phyloP scores from a whole-genome alignment of 2,113 vertebrate genomes.

The Daubentonia madagascariensis region DNA sequence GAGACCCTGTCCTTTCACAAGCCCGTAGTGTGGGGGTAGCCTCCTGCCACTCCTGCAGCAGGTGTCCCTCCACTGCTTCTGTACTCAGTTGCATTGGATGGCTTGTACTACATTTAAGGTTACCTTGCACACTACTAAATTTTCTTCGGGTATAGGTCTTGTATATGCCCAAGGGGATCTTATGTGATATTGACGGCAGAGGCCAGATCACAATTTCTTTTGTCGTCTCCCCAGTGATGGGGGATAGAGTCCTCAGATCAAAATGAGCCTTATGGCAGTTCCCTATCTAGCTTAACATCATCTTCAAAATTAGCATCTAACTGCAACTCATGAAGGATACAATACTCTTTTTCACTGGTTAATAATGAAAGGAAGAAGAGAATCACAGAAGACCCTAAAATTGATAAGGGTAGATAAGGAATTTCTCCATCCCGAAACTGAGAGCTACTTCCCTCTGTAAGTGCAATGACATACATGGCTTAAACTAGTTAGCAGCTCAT shows the following conservation, averaged over 20 bases:
- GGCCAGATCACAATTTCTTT: background rate
- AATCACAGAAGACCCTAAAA: background rate
- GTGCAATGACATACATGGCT: background rate
- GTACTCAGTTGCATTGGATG: background rate
- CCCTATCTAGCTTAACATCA: background rate
- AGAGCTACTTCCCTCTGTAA: background rate
- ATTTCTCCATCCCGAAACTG: background rate
- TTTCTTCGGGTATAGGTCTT: background rate
- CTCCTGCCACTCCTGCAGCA: too few relatives aligned
- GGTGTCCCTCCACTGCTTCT: background rate
- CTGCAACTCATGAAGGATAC: background rate
- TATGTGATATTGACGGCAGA: background rate
- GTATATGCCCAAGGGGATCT: background rate
- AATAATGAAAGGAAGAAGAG: background rate
- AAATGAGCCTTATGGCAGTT: background rate
- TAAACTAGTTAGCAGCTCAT: background rate
- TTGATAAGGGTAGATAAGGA: background rate
- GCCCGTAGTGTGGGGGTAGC: background rate
- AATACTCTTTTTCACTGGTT: background rate
- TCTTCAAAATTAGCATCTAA: slow-evolving; percentile 17
- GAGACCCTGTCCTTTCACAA: background rate
- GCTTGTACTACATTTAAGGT: background rate
- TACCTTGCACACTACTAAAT: background rate
- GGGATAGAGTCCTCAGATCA: background rate
- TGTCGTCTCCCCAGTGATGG: background rate